Percentiles rank a stretch among this genome's conserved stretches.
phyloP scores from a whole-genome alignment of 2,113 vertebrate species.

The Gnathonemus longibarbis region DNA sequence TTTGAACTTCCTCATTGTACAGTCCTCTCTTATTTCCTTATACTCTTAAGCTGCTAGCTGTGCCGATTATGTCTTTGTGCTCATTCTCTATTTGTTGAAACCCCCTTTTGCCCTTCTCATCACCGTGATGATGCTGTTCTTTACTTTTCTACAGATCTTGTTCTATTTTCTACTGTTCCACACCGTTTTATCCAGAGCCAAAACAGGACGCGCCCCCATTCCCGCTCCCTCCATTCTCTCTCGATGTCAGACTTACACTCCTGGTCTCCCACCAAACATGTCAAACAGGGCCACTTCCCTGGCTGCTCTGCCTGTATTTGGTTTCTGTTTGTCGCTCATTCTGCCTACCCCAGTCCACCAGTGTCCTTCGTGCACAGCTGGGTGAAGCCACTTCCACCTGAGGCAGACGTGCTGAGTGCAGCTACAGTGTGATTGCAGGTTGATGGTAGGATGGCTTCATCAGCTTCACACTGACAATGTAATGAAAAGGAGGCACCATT shows the following conservation, averaged over 20 bases:
- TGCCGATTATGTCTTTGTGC: neutral
- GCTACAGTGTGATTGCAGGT: neutral
- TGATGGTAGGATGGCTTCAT: neutral
- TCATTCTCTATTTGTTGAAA: neutral
- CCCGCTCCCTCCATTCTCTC: neutral
- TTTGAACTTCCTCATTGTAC: neutral
- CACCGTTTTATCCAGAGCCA: neutral
- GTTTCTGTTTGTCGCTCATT: neutral
- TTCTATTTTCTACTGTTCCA: neutral
- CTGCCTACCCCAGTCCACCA: neutral
- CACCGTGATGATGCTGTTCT: neutral
- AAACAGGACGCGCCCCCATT: neutral
- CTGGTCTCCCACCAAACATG: neutral
- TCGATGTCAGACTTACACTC: neutral
- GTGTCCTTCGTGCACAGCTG: neutral
- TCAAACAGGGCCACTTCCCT: neutral
- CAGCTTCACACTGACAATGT: neutral
- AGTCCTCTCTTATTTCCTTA: neutral
- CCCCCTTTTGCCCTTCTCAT: neutral
- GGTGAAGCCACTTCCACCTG: neutral
- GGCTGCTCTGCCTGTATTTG: neutral
- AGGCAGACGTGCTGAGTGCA: neutral
- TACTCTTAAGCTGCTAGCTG: neutral
- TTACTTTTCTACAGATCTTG: neutral
- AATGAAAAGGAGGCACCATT: neutral